A percentile compares a stretch with the other conserved stretches of the same genome.
Conservation (phyloP, 37 sponge, comb jelly and placozoan species). For the Spongia lamella region DNA sequence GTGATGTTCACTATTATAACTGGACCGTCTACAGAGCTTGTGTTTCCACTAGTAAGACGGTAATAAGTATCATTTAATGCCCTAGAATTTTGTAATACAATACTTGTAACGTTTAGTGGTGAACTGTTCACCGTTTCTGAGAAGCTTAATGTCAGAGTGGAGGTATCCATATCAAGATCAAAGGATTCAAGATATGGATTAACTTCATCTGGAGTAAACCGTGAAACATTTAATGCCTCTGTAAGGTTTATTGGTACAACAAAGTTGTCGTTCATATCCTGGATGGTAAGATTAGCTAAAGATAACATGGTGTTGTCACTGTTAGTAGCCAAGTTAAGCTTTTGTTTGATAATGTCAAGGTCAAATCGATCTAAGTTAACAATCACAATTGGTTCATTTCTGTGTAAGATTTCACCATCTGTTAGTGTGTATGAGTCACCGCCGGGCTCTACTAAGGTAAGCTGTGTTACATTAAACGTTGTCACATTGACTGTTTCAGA, state of each 20-base stretch:
- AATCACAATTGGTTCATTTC: slow-evolving; percentile 75
- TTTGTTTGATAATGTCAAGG: slow-evolving; percentile 73
- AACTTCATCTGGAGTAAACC: slow-evolving; percentile 48
- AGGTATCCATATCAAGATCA: slow-evolving; percentile 72
- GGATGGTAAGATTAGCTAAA: slow-evolving; percentile 50
- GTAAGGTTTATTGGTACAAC: slow-evolving; percentile 23
- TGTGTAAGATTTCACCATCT: slow-evolving; percentile 43
- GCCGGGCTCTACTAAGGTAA: slow-evolving; percentile 49
- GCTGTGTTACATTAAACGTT: slow-evolving; percentile 67
- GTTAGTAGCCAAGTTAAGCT: slow-evolving; percentile 62
- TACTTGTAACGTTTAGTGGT: slow-evolving; percentile 32
- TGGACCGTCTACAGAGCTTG: slow-evolving; percentile 55
- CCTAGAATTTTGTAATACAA: slow-evolving; percentile 55
- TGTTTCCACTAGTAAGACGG: slow-evolving; percentile 68
- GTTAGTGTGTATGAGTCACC: slow-evolving; percentile 57
- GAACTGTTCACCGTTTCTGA: slow-evolving; percentile 86
- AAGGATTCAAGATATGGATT: slow-evolving; percentile 67
- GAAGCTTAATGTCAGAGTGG: slow-evolving; percentile 76
- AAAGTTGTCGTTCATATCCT: slow-evolving; percentile 82
- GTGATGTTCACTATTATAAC: slow-evolving; percentile 72
- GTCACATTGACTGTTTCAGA: slow-evolving; percentile 79
- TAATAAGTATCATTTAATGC: slow-evolving; percentile 20
- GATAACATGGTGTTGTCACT: slow-evolving; percentile 52
- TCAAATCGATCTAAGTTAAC: slow-evolving; percentile 66
- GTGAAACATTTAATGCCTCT: slow-evolving; percentile 34